Base-by-base conservation (phyloP, 2,888 invertebrate species). In the Callyntrura guangdongensis region DNA sequence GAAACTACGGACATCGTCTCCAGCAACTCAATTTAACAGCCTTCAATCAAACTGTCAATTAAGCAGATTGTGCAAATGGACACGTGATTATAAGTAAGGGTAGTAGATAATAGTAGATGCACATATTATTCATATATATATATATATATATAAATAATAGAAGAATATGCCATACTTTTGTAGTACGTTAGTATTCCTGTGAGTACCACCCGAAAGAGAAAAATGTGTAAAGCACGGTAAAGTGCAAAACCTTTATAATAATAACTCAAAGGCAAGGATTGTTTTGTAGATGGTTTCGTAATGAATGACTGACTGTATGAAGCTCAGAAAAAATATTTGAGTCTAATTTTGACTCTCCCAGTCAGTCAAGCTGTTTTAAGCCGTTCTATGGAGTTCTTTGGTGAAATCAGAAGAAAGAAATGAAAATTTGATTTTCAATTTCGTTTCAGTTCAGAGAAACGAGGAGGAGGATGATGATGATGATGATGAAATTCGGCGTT, bases 21-120 rank as follows among this genome's bases (percentile, higher is more conserved):
- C 20, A 17, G 36, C 36, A 74, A 89, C 45, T 77, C 89, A 89
- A 89, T 89, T 89, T 89, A 89, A 74, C 89, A 84, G 64, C 83
- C 61, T 84, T 89, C 89, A 64, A 89, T 89, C 89, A 84, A 89
- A 17, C 84, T 89, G 89, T 84, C 89, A 89, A 89, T 89, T 89
- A 84, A 88, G 36, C 67, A 69, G 56, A 49, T 61, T 88, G 88
- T 82, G 88, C 61, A 72, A 82, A 74, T 88, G 82, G 88, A 82
- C 88, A 25, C 61, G 56, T 77, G 82, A 59, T 36, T 4, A 36
- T 36, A 36, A 6, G 6, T 36, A 36, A 36, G 36, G 36, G 2
- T n/a, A n/a, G n/a, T n/a, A n/a, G n/a, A n/a, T n/a, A n/a, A n/a
- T n/a, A n/a, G 36, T 36, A 4, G 36, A 6, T 36, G 6, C 36